These are phyloP conservation scores for Meta bourneti DNA, from an alignment of 2,888 invertebrate species.

Conservation along the genomic window DNA sequence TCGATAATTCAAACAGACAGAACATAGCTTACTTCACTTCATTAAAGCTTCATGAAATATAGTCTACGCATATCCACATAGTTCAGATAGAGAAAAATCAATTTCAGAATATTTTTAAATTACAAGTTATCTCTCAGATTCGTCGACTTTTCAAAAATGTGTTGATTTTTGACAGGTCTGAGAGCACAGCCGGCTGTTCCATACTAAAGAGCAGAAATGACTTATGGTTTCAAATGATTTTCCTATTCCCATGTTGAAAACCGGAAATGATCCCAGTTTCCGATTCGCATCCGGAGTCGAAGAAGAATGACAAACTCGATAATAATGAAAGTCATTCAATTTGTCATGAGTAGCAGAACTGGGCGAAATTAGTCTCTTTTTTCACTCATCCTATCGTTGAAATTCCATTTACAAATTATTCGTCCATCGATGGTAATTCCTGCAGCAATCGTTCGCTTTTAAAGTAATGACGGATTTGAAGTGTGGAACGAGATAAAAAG, in stretches of 20 bases:
- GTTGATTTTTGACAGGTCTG: neutral
- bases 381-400: slow-evolving; percentile 31
- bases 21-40: too few relatives aligned
- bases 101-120: neutral
- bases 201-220: neutral
- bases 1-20: too few relatives aligned
- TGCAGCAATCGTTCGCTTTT: neutral
- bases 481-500: neutral
- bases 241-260: slow-evolving; percentile 37
- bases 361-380: slow-evolving; percentile 49
- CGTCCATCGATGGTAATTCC: neutral
- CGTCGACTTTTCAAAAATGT: neutral
- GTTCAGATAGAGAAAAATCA: neutral
- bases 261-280: slow-evolving; percentile 57
- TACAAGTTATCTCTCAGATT: neutral
- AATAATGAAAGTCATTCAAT: slow-evolving; percentile 38
- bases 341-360: slow-evolving; percentile 36
- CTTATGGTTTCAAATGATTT: slow-evolving; percentile 44
- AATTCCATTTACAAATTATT: slow-evolving; percentile 29
- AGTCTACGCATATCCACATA: too few relatives aligned
- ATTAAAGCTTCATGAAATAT: too few relatives aligned
- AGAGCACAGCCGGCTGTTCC: neutral
- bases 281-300: slow-evolving; percentile 44
- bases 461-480: slow-evolving; percentile 12
- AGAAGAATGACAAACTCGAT: slow-evolving; percentile 50